phyloP scores from a whole-genome alignment of 2,113 vertebrate genomes.

The Ursus arctos region DNA sequence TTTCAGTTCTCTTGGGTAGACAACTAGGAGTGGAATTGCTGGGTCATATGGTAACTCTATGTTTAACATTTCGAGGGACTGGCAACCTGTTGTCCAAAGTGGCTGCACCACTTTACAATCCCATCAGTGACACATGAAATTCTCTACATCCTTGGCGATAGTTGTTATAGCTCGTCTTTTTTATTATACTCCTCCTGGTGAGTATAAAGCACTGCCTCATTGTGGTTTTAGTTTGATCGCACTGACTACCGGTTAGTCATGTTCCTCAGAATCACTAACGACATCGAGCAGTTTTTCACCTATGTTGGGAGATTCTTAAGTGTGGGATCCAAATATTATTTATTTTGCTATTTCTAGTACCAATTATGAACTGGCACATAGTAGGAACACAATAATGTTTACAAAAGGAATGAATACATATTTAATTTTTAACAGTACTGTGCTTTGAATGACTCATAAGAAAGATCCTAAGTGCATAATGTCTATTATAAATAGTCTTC shows the following conservation, averaged over 20 bases:
- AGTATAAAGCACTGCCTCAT: neutral
- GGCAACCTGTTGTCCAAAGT: neutral
- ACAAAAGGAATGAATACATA: neutral
- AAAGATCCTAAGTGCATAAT: neutral
- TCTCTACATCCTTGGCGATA: neutral
- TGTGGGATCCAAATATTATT: neutral
- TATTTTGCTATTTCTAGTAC: neutral
- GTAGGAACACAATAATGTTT: neutral
- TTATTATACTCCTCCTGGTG: neutral
- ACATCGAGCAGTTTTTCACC: neutral
- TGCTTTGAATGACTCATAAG: neutral
- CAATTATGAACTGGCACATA: neutral
- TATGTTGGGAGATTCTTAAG: neutral
- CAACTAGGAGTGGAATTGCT: neutral
- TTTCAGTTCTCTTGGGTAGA: neutral
- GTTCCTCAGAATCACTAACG: neutral
- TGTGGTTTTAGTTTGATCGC: slow-evolving; percentile 3
- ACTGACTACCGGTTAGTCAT: neutral
- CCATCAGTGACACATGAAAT: neutral
- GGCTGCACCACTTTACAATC: neutral
- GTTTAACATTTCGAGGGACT: neutral
- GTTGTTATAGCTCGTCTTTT: neutral
- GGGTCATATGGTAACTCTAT: too few relatives aligned
- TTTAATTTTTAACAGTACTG: neutral
- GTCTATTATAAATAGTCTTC: slow-evolving; percentile 2